Base-by-base conservation (phyloP, 2,888 invertebrate species). In the Aspidiotus rigidus region DNA sequence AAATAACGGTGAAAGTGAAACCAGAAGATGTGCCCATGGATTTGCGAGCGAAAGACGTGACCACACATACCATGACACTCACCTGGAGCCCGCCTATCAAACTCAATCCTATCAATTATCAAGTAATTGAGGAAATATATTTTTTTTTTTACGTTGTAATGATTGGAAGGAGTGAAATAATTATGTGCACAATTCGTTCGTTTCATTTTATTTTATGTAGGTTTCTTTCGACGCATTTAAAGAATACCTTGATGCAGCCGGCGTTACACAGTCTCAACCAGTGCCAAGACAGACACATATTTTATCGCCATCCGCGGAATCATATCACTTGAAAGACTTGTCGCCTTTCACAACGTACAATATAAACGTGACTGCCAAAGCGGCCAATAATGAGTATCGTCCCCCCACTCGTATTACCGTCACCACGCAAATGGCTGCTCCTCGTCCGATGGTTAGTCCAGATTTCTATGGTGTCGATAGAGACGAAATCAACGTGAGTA, bases 391-490 rank as follows among this genome's bases (percentile, higher is more conserved):
- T 72, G 77, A 79, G 3, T 93, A 93, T 77, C 83, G 90, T 74
- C 94, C 94, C 8, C 93, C 94, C 0, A 92, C 93, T 0, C 91
- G 91, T 79, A 93, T 94, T 64, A 93, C 90, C 0, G 93, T 94
- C 0, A 95, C 94, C 3, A 94, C 94, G 0, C 93, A 94, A 80
- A 94, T 94, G 93, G 94, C 94, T n/a, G 93, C 93, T 0, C 94
- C 94, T 0, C 92, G 93, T 75, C 93, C 93, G 0, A 94, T 94
- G 93, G 93, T 93, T 0, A 90, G 93, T 76, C 94, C 94, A 0
- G 94, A 94, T 78, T 93, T 93, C 77, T 92, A 92, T 76, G 93
- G 92, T 13, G 92, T 93, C 39, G 86, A 89, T 3, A 90, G 89
- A 78, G 90, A 91, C 80, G 87, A 87, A 75, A 90, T 92, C 75